Evolutionary conservation across 2,888 invertebrate species (phyloP).

Genomic region (Dynastes maya): DNA sequence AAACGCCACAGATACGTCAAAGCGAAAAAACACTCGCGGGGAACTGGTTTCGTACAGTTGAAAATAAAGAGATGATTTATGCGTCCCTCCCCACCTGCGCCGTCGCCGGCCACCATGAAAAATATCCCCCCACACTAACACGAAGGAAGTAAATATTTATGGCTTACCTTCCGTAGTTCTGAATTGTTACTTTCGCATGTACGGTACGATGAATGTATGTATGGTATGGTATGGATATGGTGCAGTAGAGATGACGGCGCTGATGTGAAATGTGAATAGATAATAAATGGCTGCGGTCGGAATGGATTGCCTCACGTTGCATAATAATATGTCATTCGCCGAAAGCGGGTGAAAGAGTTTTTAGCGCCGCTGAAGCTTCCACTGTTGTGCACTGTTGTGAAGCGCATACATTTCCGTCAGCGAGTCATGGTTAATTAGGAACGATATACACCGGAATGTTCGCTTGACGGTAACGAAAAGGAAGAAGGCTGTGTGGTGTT

Average conservation of each 20-base stretch:
- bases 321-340: conserved; percentile 15
- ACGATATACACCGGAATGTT: background rate
- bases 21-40: background rate
- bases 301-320: conserved; percentile 21
- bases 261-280: conserved; percentile 32
- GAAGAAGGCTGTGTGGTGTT: too few species aligned
- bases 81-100: background rate
- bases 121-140: conserved; percentile 27
- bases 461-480: too few species aligned
- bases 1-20: conserved; percentile 3
- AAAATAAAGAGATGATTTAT: conserved; percentile 34
- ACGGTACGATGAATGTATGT: conserved; percentile 3
- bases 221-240: background rate
- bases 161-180: conserved; percentile 40
- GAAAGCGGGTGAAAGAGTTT: conserved; percentile 11
- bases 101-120: conserved; percentile 21
- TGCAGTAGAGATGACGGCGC: background rate
- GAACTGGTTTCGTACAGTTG: background rate
- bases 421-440: conserved; percentile 14
- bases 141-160: conserved; percentile 39
- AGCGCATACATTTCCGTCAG: background rate
- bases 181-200: conserved; percentile 36
- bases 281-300: conserved; percentile 20
- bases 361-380: background rate
- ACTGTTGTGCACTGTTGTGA: background rate